These are phyloP conservation scores for Hypothenemus hampei DNA, from an alignment of 1,140 invertebrate species.

Conservation along the genomic window DNA sequence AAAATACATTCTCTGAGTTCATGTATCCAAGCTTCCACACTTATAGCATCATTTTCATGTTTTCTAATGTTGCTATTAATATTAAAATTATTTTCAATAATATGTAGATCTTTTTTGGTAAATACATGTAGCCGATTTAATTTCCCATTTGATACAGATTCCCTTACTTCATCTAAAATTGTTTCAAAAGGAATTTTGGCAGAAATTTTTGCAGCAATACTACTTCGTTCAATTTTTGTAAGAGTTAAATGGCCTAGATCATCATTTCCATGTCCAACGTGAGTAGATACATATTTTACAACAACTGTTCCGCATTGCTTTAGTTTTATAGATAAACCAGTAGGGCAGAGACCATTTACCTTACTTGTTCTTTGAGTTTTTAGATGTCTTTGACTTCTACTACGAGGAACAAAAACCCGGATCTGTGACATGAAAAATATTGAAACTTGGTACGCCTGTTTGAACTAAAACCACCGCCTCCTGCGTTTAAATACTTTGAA, in stretches of 20 bases:
- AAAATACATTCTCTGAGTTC: constrained; percentile 1
- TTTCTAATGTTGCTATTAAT: not conserved
- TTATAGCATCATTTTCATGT: constrained; percentile 2
- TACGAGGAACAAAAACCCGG: no score
- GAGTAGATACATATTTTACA: constrained; percentile 2
- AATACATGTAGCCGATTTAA: not conserved
- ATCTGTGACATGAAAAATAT: no score
- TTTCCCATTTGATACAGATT: not conserved
- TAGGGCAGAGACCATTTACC: not conserved
- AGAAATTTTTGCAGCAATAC: constrained; percentile 1
- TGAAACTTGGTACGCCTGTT: no score
- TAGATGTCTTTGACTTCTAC: not conserved
- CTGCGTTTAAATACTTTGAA: not conserved
- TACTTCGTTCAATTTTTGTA: not conserved
- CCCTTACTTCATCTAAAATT: not conserved
- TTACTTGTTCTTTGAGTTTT: not conserved
- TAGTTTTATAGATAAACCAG: not conserved
- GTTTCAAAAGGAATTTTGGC: not conserved
- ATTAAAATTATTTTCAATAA: not conserved
- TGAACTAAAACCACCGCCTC: no score
- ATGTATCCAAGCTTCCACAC: not conserved
- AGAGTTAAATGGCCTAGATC: not conserved
- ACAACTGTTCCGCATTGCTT: not conserved
- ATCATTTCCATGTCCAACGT: not conserved
- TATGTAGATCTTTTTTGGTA: not conserved